A percentile compares a stretch with the other conserved stretches of the same genome.
Conservation (phyloP, 2,797 vertebrate genomes). For the Darevskia nairensis region DNA sequence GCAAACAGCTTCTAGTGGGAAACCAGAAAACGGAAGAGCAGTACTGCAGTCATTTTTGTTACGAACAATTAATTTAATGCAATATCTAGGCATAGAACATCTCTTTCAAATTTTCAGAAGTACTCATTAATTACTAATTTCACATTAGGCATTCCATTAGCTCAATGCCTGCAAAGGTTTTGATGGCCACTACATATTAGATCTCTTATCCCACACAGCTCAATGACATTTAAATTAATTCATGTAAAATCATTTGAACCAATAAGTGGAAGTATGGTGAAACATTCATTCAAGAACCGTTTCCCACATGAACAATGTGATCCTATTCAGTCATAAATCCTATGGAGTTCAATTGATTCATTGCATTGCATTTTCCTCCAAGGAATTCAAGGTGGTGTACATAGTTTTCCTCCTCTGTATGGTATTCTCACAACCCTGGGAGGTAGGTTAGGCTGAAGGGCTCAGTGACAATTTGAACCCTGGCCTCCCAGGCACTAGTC, state of each 20-base stretch:
- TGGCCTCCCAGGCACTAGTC: no score
- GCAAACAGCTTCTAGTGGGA: constrained; percentile 23
- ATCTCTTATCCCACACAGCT: neutral
- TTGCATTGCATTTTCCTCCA: no score
- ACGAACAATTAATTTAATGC: constrained; percentile 34
- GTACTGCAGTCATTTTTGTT: constrained; percentile 26
- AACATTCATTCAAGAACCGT: neutral
- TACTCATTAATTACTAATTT: constrained; percentile 28
- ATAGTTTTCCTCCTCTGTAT: no score
- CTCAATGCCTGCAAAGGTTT: constrained; percentile 1
- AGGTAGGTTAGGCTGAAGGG: no score
- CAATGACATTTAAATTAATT: neutral
- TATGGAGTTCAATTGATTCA: neutral
- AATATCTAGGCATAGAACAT: constrained; percentile 22
- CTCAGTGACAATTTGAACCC: no score
- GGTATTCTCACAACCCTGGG: no score
- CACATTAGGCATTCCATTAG: neutral
- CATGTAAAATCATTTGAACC: neutral
- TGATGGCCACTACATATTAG: constrained; percentile 14
- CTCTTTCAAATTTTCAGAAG: constrained; percentile 22
- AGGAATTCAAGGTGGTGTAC: no score
- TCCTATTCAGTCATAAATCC: neutral
- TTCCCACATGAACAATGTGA: neutral
- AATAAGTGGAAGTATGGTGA: neutral
- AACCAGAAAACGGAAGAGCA: constrained; percentile 1